Base-by-base conservation (phyloP, 2,797 vertebrate genomes). In the Petrocephalus schoutedeni region DNA sequence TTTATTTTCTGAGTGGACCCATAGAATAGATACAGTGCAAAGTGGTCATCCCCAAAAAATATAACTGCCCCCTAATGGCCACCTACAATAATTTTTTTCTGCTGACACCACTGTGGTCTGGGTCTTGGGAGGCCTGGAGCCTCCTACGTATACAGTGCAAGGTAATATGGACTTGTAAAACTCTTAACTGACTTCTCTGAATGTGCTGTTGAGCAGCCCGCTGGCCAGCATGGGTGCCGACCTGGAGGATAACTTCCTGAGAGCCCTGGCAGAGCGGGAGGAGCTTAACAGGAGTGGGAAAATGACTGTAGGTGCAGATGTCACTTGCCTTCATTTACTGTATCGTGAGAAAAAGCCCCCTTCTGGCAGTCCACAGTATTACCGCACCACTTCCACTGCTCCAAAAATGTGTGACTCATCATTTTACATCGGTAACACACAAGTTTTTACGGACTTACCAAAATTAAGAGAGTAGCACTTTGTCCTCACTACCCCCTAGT, bases 251-350 rank as follows among this genome's bases (percentile, higher is more conserved):
- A 94, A 96, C 94, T 98, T 97, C 93, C 94, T 97, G 93, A 93
- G 90, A 93, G 96, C 95, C 53, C 92, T 98, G 92, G 96, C 95
- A 57, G 90, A 95, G 89, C 96, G 96, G 90, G 97, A 98, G 93
- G 96, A 97, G 94, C 95, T 94, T 91, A 96, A 96, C 93, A 93
- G 91, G 89, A 95, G 51, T 88, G 97, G 96, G 92, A 96, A 94
- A 95, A 94, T 96, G 92, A 96, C 94, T 80, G 96, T 97, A 94
- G 98, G 97, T 97, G 95, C 93, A 92, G 28, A 93, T 91, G 94
- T 94, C 94, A 93, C 95, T 92, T 89, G 92, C 93, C 93, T 93
- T 90, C 88, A 87, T 93, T 92, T 90, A 91, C 93, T 95, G 95
- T 95, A 93, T 94, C 95, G 95, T 91, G 94, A 94, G 95, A 94